Base-by-base conservation (phyloP, 2,888 invertebrate genomes). In the Cabera pusaria region DNA sequence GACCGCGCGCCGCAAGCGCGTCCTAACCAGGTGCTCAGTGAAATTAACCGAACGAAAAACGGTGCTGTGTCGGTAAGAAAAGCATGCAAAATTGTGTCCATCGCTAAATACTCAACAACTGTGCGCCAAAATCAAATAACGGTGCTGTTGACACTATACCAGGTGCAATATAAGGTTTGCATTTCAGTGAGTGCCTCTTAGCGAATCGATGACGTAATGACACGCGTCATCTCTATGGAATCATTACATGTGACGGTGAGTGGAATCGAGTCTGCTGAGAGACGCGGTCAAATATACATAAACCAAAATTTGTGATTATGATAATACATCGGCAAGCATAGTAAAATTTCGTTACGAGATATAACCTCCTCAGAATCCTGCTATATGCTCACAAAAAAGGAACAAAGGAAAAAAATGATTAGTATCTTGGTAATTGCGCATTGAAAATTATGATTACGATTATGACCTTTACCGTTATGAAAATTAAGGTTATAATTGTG, bases 231-330 rank as follows among this genome's bases (percentile, higher is more conserved):
- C 60, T 58, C 60, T 74, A 78, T 51, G 53, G 75, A 91, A 92
- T 92, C 92, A 92, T 91, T 92, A 92, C 92, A 92, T 92, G 92
- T 92, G 92, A 91, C 91, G 90, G 92, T 92, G 92, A 92, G 92
- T 92, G 92, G 90, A 73, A 68, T 68, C 66, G 69, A 70, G 60
- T 67, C 60, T 77, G 74, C 71, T 59, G 51, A 44, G 47, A 40
- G 61, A 52, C 64, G 72, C 73, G 74, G 63, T 62, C 46, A 61
- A 58, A 63, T 69, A 75, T 64, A 70, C 70, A 74, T 69, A 66
- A 70, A 72, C 55, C 65, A 69, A 73, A 60, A 68, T 66, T 61
- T 59, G 72, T 76, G 74, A 75, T n/a, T 60, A 74, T 79, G 56
- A 68, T 53, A 64, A 72, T 62, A 72, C 72, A 63, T 79, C 74